Base-by-base conservation (phyloP, 1,140 invertebrate species). In the Drosophila pseudoobscura region DNA sequence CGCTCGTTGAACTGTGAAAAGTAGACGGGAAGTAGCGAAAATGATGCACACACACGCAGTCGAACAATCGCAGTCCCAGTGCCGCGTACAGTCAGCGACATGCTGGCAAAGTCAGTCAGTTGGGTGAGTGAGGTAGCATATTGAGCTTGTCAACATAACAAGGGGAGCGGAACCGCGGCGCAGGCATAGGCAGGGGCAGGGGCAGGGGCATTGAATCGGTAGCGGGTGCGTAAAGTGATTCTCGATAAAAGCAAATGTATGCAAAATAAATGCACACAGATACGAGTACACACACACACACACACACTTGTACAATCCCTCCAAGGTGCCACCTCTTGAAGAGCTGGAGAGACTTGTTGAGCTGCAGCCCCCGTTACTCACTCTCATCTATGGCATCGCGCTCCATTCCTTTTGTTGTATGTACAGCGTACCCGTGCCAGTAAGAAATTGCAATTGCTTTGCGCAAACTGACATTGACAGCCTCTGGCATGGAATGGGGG, bases 361-460 rank as follows among this genome's bases (percentile, higher is more conserved):
- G 75, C 78, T 49, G 52, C 62, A 74, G 70, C 11, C 15, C 43
- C 47, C 60, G 50, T 45, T 63, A 51, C 59, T 62, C 47, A 47
- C 43, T 29, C 53, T 29, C 29, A 17, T 55, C 52, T 39, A 41
- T 47, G 29, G 29, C 54, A 49, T 35, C 44, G 35, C 46, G 52
- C 50, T 50, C 44, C 65, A 26, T 58, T 64, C 35, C 50, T 57
- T 72, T 63, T 72, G 66, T 56, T 80, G 78, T 54, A 55, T 5
- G 35, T 39, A 39, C 35, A 39, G 11, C 4, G 11, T 57, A 15
- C 26, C 35, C 29, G 53, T 44, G 47, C 15, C 45, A 47, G 57
- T 61, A 78, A 76, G 78, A 69, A 78, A 79, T 87, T 88, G 82
- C 82, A 78, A 88, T 65, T 87, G 80, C 78, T 80, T 44, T 62